These are phyloP conservation scores for Caenorhabditis inopinata DNA, from an alignment of 1,140 invertebrate genomes.

Conservation along the genomic window DNA sequence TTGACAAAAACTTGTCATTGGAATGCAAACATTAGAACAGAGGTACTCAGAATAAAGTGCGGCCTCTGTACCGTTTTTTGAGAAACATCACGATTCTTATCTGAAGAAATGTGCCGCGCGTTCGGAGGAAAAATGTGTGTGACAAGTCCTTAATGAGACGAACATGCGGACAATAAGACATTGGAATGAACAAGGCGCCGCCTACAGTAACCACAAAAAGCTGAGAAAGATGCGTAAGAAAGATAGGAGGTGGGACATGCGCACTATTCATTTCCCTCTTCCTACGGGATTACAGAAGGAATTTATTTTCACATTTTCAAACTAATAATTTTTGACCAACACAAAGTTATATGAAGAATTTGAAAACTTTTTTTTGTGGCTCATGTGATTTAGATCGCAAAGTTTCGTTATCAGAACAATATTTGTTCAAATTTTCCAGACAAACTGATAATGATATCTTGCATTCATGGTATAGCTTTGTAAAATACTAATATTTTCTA, in stretches of 20 bases:
- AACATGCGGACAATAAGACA: background rate
- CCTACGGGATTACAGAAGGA: too few species aligned
- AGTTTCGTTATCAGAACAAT: too few species aligned
- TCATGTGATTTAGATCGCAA: too few species aligned
- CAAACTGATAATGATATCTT: too few species aligned
- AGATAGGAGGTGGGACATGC: background rate
- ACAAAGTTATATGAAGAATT: too few species aligned
- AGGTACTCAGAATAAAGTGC: background rate
- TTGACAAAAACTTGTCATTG: slow-evolving; percentile 14
- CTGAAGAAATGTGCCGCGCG: background rate
- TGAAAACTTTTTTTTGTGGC: too few species aligned
- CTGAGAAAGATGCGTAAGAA: background rate
- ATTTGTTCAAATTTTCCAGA: too few species aligned
- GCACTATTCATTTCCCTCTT: background rate
- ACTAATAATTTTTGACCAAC: too few species aligned
- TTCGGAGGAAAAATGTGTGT: background rate
- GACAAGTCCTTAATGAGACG: slow-evolving; percentile 23
- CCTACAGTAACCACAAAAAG: slow-evolving; percentile 31
- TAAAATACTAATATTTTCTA: too few species aligned
- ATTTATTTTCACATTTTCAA: too few species aligned
- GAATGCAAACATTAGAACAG: slow-evolving; percentile 26
- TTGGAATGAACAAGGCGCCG: background rate
- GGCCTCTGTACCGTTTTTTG: background rate
- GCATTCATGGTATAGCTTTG: too few species aligned
- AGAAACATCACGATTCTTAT: background rate